Evolutionary conservation across 2,797 vertebrate species (phyloP).

Genomic region (Lagorchestes hirsutus): DNA sequence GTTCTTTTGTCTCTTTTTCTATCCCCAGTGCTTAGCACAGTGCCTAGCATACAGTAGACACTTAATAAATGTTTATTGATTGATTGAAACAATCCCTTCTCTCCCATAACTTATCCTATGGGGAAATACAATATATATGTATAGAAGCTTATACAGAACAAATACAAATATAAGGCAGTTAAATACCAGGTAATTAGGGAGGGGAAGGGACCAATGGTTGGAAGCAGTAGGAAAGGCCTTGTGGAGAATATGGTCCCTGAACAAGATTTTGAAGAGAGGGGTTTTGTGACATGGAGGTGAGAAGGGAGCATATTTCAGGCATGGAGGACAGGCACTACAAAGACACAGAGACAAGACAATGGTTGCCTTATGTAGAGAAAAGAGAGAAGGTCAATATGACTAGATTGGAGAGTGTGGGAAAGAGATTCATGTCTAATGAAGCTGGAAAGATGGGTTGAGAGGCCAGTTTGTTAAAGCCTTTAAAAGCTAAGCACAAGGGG

Average conservation of each 20-base stretch:
- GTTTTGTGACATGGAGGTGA: not conserved
- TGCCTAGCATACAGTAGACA: too few species aligned
- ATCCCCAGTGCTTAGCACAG: too few species aligned
- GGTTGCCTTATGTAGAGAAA: not conserved
- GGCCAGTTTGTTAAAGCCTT: not conserved
- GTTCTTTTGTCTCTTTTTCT: too few species aligned
- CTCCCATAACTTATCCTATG: not conserved
- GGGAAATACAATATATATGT: not conserved
- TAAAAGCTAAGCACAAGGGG: not conserved
- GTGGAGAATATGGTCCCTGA: not conserved
- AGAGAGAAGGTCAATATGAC: not conserved
- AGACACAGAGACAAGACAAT: not conserved
- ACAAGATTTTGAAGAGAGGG: not conserved
- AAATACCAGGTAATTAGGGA: not conserved
- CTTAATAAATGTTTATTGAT: too few species aligned
- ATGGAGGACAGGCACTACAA: not conserved
- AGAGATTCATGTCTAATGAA: not conserved
- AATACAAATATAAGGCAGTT: not conserved
- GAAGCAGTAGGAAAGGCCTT: not conserved
- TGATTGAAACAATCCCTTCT: not conserved
- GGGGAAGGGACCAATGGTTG: not conserved
- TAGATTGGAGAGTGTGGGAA: not conserved
- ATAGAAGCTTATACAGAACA: not conserved
- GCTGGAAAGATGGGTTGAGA: not conserved
- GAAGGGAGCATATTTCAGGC: not conserved